A percentile compares a stretch with the other conserved stretches of the same genome.
Conservation (phyloP, 1,140 invertebrate species). For the Drosophila prosaltans region DNA sequence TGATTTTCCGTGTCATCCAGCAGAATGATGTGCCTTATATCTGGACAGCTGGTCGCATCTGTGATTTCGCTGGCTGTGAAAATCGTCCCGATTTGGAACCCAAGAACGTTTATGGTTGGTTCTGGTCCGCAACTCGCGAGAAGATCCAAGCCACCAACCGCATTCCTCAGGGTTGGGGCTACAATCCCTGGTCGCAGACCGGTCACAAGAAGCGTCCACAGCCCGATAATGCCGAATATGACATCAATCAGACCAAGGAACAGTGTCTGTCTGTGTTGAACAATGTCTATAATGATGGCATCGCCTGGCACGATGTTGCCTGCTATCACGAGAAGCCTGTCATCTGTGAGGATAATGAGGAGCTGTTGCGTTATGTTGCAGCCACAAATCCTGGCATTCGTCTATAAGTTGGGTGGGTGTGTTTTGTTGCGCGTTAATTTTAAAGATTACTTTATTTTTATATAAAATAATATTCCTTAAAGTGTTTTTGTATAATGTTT, state of each 20-base stretch:
- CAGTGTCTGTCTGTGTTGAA: constrained; percentile 93
- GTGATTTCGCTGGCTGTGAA: constrained; percentile 96
- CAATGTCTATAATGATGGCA: constrained; percentile 95
- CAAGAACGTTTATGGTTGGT: constrained; percentile 93
- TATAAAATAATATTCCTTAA: constrained; percentile 81
- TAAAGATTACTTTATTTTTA: constrained; percentile 60
- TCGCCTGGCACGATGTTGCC: constrained; percentile 96
- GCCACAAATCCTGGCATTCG: constrained; percentile 91
- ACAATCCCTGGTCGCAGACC: constrained; percentile 94
- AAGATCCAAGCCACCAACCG: constrained; percentile 94
- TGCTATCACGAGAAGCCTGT: constrained; percentile 96
- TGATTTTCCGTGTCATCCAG: constrained; percentile 93
- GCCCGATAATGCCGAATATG: constrained; percentile 95
- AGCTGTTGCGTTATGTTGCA: constrained; percentile 92
- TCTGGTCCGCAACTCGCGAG: constrained; percentile 95
- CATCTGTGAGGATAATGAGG: constrained; percentile 94
- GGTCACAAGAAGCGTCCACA: constrained; percentile 94
- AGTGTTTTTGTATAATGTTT: constrained; percentile 75
- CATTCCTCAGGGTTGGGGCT: constrained; percentile 85
- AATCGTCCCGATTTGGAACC: constrained; percentile 93
- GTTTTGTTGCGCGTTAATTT: constrained; percentile 75
- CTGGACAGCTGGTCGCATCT: constrained; percentile 95
- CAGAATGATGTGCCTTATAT: constrained; percentile 95
- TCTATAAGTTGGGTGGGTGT: constrained; percentile 84
- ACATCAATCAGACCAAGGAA: constrained; percentile 94